Percentiles rank a stretch among this genome's conserved stretches.
phyloP scores from a whole-genome alignment of 1,140 invertebrate species.

The Drosophila mauritiana region DNA sequence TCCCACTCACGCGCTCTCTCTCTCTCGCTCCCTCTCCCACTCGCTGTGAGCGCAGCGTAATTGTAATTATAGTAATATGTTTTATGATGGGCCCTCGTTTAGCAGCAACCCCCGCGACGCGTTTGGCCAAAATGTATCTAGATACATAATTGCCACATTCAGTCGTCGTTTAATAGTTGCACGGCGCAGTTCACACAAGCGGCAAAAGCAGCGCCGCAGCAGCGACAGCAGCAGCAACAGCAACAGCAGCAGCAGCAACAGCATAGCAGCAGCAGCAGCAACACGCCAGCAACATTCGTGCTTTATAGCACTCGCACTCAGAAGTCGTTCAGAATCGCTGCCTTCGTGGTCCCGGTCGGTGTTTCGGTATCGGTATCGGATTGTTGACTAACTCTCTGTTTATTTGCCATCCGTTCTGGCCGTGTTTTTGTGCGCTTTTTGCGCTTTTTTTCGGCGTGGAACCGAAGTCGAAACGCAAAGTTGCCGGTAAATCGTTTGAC shows the following conservation, averaged over 20 bases:
- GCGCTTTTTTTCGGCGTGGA: not conserved
- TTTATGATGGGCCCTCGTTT: conserved; percentile 81
- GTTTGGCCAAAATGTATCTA: conserved; percentile 84
- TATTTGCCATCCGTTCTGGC: conserved; percentile 33
- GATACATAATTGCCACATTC: conserved; percentile 85
- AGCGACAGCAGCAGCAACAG: conserved; percentile 28
- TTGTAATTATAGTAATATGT: conserved; percentile 84
- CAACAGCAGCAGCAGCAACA: conserved; percentile 30
- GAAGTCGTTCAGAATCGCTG: conserved; percentile 80
- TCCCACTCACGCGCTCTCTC: not conserved
- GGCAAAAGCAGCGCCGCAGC: conserved; percentile 12
- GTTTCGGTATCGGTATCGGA: conserved; percentile 51
- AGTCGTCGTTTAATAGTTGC: conserved; percentile 85
- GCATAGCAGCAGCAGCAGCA: conserved; percentile 34
- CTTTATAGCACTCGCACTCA: conserved; percentile 76
- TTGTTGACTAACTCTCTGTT: conserved; percentile 36
- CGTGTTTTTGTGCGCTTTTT: conserved; percentile 24
- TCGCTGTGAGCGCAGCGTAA: conserved; percentile 68
- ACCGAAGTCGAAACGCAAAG: not conserved
- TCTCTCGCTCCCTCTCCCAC: conserved; percentile 13
- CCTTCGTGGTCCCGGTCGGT: conserved; percentile 74
- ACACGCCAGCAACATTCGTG: conserved; percentile 65
- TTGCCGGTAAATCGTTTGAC: conserved; percentile 41
- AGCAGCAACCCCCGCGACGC: conserved; percentile 75
- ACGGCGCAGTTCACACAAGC: conserved; percentile 79